These are phyloP conservation scores for Vombatus ursinus DNA, from an alignment of 2,113 vertebrate species.

Conservation along the genomic window DNA sequence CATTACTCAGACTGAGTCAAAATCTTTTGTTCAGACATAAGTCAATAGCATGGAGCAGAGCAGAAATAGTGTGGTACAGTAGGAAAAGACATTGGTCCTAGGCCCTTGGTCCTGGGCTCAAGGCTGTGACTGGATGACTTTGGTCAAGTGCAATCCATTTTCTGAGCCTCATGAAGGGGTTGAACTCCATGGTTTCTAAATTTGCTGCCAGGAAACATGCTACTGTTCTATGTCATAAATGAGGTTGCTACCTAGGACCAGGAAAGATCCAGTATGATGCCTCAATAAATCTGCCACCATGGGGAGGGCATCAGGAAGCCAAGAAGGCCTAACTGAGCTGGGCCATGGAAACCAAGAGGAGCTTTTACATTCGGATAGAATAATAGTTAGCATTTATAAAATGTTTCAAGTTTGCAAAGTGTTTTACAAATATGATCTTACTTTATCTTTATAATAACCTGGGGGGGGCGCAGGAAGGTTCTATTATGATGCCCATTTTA, in stretches of 20 bases:
- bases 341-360: background rate
- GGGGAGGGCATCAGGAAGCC: background rate
- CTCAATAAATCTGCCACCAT: background rate
- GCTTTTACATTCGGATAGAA: background rate
- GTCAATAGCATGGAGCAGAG: background rate
- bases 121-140: background rate
- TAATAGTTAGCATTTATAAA: background rate
- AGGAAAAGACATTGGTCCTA: background rate
- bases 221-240: background rate
- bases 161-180: background rate
- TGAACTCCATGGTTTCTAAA: background rate
- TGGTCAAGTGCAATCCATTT: background rate
- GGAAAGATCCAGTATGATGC: background rate
- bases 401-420: background rate
- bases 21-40: background rate
- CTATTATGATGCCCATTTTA: background rate
- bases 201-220: background rate
- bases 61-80: background rate
- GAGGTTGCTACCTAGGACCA: background rate
- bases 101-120: no score
- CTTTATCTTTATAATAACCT: background rate
- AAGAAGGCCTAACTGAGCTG: background rate
- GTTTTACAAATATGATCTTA: background rate
- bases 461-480: background rate
- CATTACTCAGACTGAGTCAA: no score